These are phyloP conservation scores for Lycia hirtaria DNA, from an alignment of 2,888 invertebrate species.

Conservation along the genomic window DNA sequence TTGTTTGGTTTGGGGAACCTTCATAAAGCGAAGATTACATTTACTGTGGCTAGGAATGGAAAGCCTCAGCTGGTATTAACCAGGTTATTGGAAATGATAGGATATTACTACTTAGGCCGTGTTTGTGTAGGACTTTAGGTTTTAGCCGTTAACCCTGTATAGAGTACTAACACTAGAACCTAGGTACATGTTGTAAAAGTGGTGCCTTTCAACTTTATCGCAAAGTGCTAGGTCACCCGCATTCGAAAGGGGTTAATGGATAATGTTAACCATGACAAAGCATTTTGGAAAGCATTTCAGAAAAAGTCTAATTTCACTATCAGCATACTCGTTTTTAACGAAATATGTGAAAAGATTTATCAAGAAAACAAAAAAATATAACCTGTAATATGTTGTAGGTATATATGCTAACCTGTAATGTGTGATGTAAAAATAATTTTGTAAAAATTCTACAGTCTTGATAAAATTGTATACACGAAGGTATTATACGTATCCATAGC, in stretches of 20 bases:
- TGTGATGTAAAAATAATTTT: no score
- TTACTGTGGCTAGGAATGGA: constrained; percentile 11
- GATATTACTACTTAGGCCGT: constrained; percentile 5
- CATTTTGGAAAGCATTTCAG: not conserved
- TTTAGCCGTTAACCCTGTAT: not conserved
- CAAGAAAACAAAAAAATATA: no score
- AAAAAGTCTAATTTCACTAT: no score
- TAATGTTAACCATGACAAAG: not conserved
- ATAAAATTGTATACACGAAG: no score
- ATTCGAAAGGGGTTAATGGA: not conserved
- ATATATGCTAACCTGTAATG: no score
- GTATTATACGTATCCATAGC: no score
- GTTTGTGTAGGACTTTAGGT: constrained; percentile 14
- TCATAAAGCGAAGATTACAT: constrained; percentile 27
- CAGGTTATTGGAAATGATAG: constrained; percentile 20
- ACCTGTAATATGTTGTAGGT: no score
- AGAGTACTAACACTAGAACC: not conserved
- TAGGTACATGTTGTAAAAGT: not conserved
- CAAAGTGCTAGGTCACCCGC: not conserved
- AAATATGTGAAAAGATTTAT: no score
- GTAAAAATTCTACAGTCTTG: no score
- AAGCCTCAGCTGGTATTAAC: constrained; percentile 9
- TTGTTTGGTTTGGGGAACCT: constrained; percentile 19
- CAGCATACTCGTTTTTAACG: no score
- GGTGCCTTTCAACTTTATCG: not conserved